Percentiles rank a stretch among this genome's conserved stretches.
phyloP scores from a whole-genome alignment of 2,113 vertebrate species.

The Cichladusa arquata region DNA sequence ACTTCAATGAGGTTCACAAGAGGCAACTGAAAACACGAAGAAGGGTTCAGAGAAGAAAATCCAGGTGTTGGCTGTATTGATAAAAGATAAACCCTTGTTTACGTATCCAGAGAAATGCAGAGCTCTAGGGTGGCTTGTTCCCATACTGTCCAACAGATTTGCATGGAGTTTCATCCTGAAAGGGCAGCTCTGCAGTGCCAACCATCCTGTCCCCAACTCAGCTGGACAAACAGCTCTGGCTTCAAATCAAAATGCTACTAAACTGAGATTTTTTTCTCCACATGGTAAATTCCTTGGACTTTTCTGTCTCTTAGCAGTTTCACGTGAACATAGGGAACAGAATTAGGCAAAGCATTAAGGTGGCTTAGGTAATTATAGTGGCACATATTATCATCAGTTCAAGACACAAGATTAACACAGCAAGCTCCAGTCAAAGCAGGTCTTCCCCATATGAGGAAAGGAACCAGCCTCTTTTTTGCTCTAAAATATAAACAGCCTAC shows the following conservation, averaged over 20 bases:
- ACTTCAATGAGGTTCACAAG: background rate
- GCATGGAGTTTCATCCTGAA: background rate
- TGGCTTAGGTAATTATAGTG: slow-evolving; percentile 63
- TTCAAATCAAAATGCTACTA: slow-evolving; percentile 12
- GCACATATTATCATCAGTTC: slow-evolving; percentile 67
- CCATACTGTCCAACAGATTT: background rate
- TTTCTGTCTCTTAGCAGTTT: slow-evolving; percentile 61
- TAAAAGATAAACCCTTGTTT: background rate
- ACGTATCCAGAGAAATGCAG: background rate
- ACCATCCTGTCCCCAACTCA: background rate
- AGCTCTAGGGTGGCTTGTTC: background rate
- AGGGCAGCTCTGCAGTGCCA: background rate
- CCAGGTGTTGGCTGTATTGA: background rate
- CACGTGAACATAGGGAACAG: slow-evolving; percentile 58
- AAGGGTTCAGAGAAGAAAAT: background rate
- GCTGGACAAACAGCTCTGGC: background rate
- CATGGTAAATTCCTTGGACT: slow-evolving; percentile 51
- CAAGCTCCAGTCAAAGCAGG: slow-evolving; percentile 37
- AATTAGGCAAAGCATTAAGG: slow-evolving; percentile 62
- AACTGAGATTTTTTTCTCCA: background rate
- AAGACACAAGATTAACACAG: slow-evolving; percentile 54
- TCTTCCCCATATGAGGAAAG: background rate
- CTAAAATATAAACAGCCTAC: background rate
- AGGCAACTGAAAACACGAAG: background rate
- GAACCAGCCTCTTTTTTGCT: background rate